A percentile compares a stretch with the other conserved stretches of the same genome.
phyloP scores from a whole-genome alignment of 2,888 invertebrate genomes.

The Cyclophora punctaria region DNA sequence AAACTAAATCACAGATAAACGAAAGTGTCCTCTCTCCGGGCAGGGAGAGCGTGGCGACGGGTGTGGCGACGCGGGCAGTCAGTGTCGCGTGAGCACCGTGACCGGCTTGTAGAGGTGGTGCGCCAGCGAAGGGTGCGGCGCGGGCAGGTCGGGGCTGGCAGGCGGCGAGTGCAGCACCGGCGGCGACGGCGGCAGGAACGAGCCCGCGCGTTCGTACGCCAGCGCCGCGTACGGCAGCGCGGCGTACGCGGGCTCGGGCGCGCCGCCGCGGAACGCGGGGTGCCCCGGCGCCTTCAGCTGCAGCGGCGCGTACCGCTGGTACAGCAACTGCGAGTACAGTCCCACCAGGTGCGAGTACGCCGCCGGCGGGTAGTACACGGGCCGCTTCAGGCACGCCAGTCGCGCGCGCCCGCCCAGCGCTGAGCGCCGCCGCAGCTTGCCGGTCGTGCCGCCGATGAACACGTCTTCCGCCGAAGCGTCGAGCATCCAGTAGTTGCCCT shows the following conservation, averaged over 20 bases:
- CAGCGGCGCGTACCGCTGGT: constrained; percentile 79
- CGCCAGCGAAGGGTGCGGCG: constrained; percentile 55
- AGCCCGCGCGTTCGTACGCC: constrained; percentile 44
- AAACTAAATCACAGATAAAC: constrained; percentile 68
- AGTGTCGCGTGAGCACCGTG: constrained; percentile 74
- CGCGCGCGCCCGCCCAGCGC: constrained; percentile 92
- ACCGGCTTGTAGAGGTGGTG: constrained; percentile 73
- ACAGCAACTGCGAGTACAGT: constrained; percentile 78
- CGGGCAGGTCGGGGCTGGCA: constrained; percentile 57
- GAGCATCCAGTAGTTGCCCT: constrained; percentile 99
- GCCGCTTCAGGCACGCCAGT: constrained; percentile 91
- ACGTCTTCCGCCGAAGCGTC: constrained; percentile 99
- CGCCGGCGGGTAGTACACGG: constrained; percentile 77
- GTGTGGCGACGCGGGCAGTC: constrained; percentile 25
- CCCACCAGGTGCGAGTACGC: constrained; percentile 75
- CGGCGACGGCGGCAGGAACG: constrained; percentile 45
- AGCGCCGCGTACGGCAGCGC: constrained; percentile 57
- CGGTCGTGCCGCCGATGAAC: constrained; percentile 98
- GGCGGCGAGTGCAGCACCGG: constrained; percentile 40
- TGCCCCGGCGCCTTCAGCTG: constrained; percentile 62
- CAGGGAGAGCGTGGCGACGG: constrained; percentile 25
- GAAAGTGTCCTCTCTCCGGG: constrained; percentile 23
- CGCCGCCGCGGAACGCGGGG: constrained; percentile 45
- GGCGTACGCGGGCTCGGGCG: constrained; percentile 69
- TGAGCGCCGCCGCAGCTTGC: constrained; percentile 90